Conservation (phyloP, 2,797 vertebrate species). For the Kryptopterus vitreolus region DNA sequence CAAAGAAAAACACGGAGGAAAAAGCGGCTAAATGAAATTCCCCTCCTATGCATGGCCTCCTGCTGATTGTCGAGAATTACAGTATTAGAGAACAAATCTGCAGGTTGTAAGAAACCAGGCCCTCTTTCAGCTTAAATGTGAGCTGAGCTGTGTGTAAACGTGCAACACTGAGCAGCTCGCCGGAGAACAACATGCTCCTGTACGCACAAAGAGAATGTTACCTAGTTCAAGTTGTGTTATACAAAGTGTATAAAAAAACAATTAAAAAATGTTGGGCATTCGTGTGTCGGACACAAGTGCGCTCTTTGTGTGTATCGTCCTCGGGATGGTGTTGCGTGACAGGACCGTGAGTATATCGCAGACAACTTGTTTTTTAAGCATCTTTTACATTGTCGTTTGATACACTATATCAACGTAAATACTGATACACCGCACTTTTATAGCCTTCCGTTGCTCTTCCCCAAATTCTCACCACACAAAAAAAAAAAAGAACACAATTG, state of each 20-base stretch:
- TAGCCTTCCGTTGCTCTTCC: too few relatives aligned
- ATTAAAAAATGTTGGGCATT: too few relatives aligned
- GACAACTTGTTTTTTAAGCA: neutral
- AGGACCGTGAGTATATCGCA: neutral
- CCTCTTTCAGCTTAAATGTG: slow-evolving; percentile 12
- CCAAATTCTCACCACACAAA: too few relatives aligned
- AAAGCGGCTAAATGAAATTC: slow-evolving; percentile 55
- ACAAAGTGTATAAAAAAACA: too few relatives aligned
- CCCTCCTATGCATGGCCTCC: slow-evolving; percentile 38
- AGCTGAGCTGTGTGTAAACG: slow-evolving; percentile 46
- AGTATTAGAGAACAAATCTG: neutral
- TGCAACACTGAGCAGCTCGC: slow-evolving; percentile 36
- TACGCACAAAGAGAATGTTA: neutral
- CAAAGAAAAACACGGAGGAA: neutral
- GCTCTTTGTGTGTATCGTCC: neutral
- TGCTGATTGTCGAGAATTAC: neutral
- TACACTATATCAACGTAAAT: too few relatives aligned
- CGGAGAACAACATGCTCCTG: slow-evolving; percentile 17
- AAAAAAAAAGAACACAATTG: too few relatives aligned
- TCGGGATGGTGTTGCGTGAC: neutral
- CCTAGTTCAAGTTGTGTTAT: too few relatives aligned
- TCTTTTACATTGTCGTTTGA: neutral
- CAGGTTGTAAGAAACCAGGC: neutral
- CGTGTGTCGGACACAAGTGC: neutral
- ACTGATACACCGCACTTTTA: too few relatives aligned